Percentiles rank a stretch among this genome's conserved stretches.
Conservation (phyloP, 2,888 invertebrate species). For the Lasioglossum figueresi region DNA sequence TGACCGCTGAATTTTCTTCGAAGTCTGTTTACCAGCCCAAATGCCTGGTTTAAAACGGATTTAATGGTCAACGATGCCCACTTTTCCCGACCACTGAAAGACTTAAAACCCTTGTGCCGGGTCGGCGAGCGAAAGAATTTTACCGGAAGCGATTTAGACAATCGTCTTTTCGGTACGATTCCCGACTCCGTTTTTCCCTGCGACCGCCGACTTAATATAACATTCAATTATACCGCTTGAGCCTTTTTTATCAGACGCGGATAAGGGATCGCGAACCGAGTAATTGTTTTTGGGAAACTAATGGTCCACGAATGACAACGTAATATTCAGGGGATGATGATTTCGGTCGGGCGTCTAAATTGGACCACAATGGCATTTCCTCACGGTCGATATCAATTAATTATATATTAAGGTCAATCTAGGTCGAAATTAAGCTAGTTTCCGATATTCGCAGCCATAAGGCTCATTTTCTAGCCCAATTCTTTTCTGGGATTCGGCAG, state of each 20-base stretch:
- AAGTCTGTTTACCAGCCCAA: neutral
- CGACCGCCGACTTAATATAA: neutral
- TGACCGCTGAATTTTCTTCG: slow-evolving; percentile 16
- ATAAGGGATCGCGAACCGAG: neutral
- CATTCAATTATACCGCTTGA: slow-evolving; percentile 4
- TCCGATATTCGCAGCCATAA: neutral
- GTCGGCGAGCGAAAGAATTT: neutral
- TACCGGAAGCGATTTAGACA: neutral
- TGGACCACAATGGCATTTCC: neutral
- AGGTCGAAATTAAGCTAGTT: neutral
- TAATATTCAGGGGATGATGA: neutral
- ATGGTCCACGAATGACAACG: neutral
- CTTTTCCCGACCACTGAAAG: slow-evolving; percentile 1
- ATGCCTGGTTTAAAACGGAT: slow-evolving; percentile 14
- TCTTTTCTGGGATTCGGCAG: neutral
- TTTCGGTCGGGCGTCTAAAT: neutral
- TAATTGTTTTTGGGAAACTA: slow-evolving; percentile 6
- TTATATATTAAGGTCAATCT: slow-evolving; percentile 10
- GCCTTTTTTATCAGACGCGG: neutral
- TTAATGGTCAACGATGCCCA: slow-evolving; percentile 3
- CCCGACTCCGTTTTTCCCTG: neutral
- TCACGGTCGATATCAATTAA: slow-evolving; percentile 11
- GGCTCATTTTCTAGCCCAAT: neutral
- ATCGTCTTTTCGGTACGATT: slow-evolving; percentile 9
- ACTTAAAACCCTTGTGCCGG: neutral